These are phyloP conservation scores for Dasysyrphus albostriatus DNA, from an alignment of 2,888 invertebrate species.

Conservation along the genomic window DNA sequence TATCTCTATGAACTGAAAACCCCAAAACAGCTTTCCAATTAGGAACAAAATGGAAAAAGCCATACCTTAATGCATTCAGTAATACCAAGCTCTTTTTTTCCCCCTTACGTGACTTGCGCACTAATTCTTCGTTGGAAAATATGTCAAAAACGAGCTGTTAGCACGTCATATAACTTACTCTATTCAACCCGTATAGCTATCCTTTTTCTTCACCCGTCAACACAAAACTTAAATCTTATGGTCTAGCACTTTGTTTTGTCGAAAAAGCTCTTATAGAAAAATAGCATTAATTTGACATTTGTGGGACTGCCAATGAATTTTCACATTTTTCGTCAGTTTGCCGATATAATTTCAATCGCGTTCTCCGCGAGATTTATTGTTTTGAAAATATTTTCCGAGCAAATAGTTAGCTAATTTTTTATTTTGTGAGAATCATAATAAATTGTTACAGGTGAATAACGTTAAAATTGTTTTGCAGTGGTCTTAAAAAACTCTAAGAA, in stretches of 20 bases:
- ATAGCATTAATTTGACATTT: constrained; percentile 58
- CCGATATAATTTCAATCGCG: constrained; percentile 62
- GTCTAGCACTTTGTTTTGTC: constrained; percentile 12
- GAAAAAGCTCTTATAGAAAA: constrained; percentile 47
- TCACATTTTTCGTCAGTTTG: constrained; percentile 68
- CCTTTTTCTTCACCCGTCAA: constrained; percentile 40
- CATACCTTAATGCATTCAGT: constrained; percentile 7
- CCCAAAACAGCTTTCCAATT: constrained; percentile 46
- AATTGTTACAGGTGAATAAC: constrained; percentile 41
- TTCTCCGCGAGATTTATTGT: constrained; percentile 42
- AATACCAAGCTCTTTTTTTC: constrained; percentile 39
- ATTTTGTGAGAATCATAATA: constrained; percentile 1
- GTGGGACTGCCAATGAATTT: constrained; percentile 41
- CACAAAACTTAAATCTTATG: constrained; percentile 33
- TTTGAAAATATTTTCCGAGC: constrained; percentile 36
- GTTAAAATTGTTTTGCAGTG: background rate
- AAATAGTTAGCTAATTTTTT: constrained; percentile 1
- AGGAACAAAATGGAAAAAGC: background rate
- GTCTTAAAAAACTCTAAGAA: background rate
- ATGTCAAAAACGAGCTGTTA: constrained; percentile 21
- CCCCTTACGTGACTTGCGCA: constrained; percentile 53
- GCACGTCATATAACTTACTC: constrained; percentile 22
- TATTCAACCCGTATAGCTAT: constrained; percentile 40
- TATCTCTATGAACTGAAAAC: background rate
- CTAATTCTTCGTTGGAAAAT: constrained; percentile 49